Base-by-base conservation (phyloP, 2,113 vertebrate species). In the Lynx canadensis region DNA sequence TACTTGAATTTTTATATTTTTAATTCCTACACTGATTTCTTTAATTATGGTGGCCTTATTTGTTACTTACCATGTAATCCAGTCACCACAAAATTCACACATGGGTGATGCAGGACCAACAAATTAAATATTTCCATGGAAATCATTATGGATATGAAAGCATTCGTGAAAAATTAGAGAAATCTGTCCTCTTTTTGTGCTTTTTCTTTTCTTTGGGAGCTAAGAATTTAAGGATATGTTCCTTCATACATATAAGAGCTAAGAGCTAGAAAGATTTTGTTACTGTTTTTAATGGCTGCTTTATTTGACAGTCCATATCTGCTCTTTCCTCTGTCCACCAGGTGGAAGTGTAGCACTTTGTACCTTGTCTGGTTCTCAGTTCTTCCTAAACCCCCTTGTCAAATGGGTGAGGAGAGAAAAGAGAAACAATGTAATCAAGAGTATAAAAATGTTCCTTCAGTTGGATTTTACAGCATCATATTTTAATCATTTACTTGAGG, bases 241-340 rank as follows among this genome's bases (percentile, higher is more conserved):
- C 74, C 45, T 78, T 31, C 23, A 27, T 84, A 27, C 19, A 68
- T 76, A 14, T 63, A 90, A 96, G 90, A 82, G 31, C 63, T 79
- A 48, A 41, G 27, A 80, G 57, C 60, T 66, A 6, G 16, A 65
- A 84, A 74, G 63, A 57, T 76, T 45, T 45, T 76, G 13, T 15
- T 88, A 3, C 2, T 60, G 9, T 89, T 82, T 92, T 82, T 88
- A n/a, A 71, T 60, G 29, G 33, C 48, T 27, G 13, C 63, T 38
- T 57, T 85, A 18, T 48, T 84, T 27, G 57, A 4, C 38, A 21
- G 45, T 33, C 14, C 41, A 52, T 8, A 7, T 36, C 69, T n/a
- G 21, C 18, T 95, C 86, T 69, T 16, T 57, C 50, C 80, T 79
- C 27, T 94, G 0, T 83, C 97, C 97, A 97, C 89, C 91, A 97